phyloP scores from a whole-genome alignment of 2,113 vertebrate species.

The Toxotes jaculatrix region DNA sequence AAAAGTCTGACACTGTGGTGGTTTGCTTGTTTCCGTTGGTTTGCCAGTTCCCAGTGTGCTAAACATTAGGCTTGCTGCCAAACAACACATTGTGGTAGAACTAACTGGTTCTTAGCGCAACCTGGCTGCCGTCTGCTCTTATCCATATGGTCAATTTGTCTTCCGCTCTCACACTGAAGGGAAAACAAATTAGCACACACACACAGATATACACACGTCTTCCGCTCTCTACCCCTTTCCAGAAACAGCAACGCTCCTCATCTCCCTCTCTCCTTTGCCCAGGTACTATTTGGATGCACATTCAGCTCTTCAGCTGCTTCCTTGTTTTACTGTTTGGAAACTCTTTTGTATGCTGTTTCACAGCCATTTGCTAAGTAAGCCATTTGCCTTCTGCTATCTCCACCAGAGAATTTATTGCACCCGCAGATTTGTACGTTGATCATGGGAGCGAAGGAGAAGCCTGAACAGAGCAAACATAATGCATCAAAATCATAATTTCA shows the following conservation, averaged over 20 bases:
- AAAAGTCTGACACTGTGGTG: conserved; percentile 37
- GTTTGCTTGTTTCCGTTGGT: conserved; percentile 61
- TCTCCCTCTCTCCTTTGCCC: not conserved
- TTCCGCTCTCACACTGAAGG: conserved; percentile 40
- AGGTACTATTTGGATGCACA: conserved; percentile 18
- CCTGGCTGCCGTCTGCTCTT: conserved; percentile 70
- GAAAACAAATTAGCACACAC: conserved; percentile 37
- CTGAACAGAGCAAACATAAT: conserved; percentile 57
- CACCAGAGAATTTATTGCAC: conserved; percentile 44
- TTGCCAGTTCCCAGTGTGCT: conserved; percentile 68
- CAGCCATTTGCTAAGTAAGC: conserved; percentile 54
- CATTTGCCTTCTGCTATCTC: conserved; percentile 45
- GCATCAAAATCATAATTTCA: conserved; percentile 65
- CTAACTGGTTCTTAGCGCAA: conserved; percentile 72
- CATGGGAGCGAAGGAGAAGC: conserved; percentile 41
- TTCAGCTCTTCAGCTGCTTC: not conserved
- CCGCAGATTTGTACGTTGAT: conserved; percentile 52
- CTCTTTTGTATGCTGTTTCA: conserved; percentile 50
- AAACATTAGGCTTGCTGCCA: conserved; percentile 72
- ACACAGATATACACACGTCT: not conserved
- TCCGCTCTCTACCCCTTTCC: not conserved
- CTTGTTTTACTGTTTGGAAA: conserved; percentile 1
- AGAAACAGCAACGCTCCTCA: not conserved
- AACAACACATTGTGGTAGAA: conserved; percentile 72
- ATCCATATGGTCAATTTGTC: conserved; percentile 71